A percentile compares a stretch with the other conserved stretches of the same genome.
These are phyloP conservation scores for Nephrotoma appendiculata DNA, from an alignment of 2,888 invertebrate genomes.

Conservation along the genomic window DNA sequence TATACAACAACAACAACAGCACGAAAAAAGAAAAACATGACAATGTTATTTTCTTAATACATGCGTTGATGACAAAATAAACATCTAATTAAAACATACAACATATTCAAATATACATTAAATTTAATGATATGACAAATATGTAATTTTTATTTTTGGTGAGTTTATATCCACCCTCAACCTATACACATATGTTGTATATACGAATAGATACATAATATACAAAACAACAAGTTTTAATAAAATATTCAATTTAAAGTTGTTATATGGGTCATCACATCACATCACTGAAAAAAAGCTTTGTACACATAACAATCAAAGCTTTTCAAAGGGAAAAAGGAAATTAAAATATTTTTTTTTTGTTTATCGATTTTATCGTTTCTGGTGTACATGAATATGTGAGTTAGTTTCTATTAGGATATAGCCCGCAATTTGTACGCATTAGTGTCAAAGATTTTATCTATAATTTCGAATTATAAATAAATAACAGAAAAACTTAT, in stretches of 20 bases:
- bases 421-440: slow-evolving; percentile 21
- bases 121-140: not conserved
- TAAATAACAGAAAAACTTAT: slow-evolving; percentile 14
- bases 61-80: slow-evolving; percentile 9
- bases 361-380: not conserved
- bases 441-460: slow-evolving; percentile 20
- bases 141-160: not conserved
- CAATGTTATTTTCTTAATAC: not conserved
- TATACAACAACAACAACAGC: not conserved
- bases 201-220: not conserved
- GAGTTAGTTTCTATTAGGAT: slow-evolving; percentile 8
- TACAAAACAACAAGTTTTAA: not conserved
- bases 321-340: not conserved
- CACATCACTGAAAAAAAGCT: not conserved
- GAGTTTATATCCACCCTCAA: not conserved
- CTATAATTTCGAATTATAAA: not conserved
- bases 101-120: slow-evolving; percentile 1
- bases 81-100: slow-evolving; percentile 10
- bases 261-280: not conserved
- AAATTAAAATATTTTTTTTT: not conserved
- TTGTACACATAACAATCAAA: not conserved
- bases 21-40: not conserved
- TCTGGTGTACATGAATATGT: not conserved
- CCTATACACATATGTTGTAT: not conserved
- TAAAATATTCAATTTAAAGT: not conserved